phyloP scores from a whole-genome alignment of 2,888 invertebrate genomes.

The Meiosimyza decipiens region DNA sequence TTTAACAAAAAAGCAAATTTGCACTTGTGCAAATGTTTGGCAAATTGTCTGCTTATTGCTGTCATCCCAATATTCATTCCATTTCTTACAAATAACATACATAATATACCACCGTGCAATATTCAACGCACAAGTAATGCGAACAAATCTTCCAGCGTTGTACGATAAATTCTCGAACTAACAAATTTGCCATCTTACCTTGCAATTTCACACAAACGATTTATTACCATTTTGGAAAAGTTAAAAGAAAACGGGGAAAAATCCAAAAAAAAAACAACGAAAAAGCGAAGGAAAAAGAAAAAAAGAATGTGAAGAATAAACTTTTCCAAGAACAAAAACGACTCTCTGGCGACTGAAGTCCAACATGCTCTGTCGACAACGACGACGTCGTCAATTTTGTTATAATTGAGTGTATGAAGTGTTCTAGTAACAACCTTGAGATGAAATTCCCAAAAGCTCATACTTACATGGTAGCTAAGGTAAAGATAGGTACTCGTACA shows the following conservation, averaged over 20 bases:
- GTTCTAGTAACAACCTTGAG: slow-evolving; percentile 30
- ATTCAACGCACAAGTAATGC: not conserved
- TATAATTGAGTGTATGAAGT: slow-evolving; percentile 29
- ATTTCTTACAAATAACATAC: too few relatives aligned
- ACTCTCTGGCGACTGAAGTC: slow-evolving; percentile 18
- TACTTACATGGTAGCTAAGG: not conserved
- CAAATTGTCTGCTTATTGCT: too few relatives aligned
- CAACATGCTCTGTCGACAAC: not conserved
- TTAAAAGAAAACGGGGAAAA: slow-evolving; percentile 10
- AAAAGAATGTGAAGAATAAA: not conserved
- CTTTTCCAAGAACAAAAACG: slow-evolving; percentile 10
- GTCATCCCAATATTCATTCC: too few relatives aligned
- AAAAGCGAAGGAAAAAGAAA: not conserved
- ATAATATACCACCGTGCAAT: not conserved
- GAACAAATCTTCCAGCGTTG: not conserved
- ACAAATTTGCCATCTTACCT: slow-evolving; percentile 27
- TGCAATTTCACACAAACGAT: slow-evolving; percentile 21
- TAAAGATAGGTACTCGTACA: not conserved
- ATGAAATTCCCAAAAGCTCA: slow-evolving; percentile 1
- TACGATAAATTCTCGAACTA: slow-evolving; percentile 8
- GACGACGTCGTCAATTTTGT: not conserved
- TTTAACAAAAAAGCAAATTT: too few relatives aligned
- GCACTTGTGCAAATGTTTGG: too few relatives aligned
- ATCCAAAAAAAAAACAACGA: too few relatives aligned
- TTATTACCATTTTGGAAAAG: slow-evolving; percentile 23